Base-by-base conservation (phyloP, 2,797 vertebrate species). In the Cryptoprocta ferox region DNA sequence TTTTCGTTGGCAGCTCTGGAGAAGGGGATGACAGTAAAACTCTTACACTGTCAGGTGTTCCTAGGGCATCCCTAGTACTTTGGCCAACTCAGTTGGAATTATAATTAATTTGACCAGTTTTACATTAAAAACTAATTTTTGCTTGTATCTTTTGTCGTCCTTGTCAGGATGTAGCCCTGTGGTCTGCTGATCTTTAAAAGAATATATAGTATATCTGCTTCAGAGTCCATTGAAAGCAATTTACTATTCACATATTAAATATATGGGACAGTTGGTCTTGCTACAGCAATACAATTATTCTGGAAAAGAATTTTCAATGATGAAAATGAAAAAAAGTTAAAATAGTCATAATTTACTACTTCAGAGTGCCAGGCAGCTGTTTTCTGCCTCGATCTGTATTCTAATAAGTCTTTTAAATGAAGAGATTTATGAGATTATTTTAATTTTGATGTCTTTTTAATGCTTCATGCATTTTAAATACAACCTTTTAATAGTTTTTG, bases 391-490 rank as follows among this genome's bases (percentile, higher is more conserved):
- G 96, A 98, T 99, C 98, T 98, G 98, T 98, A 98, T 99, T 99
- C 98, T 98, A 99, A 99, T 99, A 99, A 99, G 99, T 99, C 98
- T 98, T 98, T 98, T 98, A 98, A 99, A 98, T 98, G 97, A 98
- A 99, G 99, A 99, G 99, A 99, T 99, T 99, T 99, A 99, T 99
- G 98, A 98, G 98, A 99, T 99, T 99, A 99, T 99, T 99, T 99
- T 99, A 99, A 99, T 99, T 99, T 99, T 99, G 99, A 99, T 99
- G 99, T 98, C 99, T 99, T 99, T 99, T 99, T 99, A 99, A 99
- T 99, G 98, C 99, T 99, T 98, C 98, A 99, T 99, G 99, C 99
- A 99, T 99, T 99, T 99, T 99, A 99, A 99, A 99, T 99, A 99
- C 98, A 99, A 99, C 98, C 98, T 99, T 98, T 99, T 99, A 99